Percentiles rank a stretch among this genome's conserved stretches.
These are phyloP conservation scores for Hystrix brachyura DNA, from an alignment of 2,113 vertebrate genomes.

Conservation along the genomic window DNA sequence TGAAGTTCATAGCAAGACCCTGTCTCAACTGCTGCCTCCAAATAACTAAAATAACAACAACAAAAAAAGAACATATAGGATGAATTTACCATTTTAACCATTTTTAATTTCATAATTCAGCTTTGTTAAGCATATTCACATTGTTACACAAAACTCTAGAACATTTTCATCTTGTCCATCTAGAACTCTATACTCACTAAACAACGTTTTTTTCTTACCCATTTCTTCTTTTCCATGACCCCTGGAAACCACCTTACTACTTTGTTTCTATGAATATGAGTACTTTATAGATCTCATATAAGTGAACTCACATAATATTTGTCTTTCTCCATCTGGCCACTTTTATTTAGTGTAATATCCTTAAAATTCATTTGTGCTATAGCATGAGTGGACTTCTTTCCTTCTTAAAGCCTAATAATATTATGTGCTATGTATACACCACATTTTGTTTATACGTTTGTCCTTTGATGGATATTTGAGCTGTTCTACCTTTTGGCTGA, in stretches of 20 bases:
- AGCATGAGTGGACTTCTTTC: neutral
- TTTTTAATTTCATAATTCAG: neutral
- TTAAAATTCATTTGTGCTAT: neutral
- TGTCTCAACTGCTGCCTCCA: neutral
- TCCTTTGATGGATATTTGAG: neutral
- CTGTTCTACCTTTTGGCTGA: neutral
- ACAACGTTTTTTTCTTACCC: neutral
- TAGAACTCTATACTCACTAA: neutral
- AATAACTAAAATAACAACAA: neutral
- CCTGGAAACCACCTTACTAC: neutral
- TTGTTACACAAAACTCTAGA: neutral
- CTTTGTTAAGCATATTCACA: neutral
- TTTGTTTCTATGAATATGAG: neutral
- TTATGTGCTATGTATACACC: neutral
- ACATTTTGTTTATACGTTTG: neutral
- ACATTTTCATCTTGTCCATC: neutral
- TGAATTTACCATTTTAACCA: neutral
- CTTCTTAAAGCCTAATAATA: neutral
- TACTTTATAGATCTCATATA: neutral
- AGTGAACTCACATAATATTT: neutral
- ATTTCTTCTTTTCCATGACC: accelerated
- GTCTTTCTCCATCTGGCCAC: neutral
- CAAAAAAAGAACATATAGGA: neutral
- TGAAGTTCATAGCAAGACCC: neutral
- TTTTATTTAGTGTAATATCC: neutral